Conservation (phyloP, 2,888 invertebrate species). For the Hemaris fuciformis region DNA sequence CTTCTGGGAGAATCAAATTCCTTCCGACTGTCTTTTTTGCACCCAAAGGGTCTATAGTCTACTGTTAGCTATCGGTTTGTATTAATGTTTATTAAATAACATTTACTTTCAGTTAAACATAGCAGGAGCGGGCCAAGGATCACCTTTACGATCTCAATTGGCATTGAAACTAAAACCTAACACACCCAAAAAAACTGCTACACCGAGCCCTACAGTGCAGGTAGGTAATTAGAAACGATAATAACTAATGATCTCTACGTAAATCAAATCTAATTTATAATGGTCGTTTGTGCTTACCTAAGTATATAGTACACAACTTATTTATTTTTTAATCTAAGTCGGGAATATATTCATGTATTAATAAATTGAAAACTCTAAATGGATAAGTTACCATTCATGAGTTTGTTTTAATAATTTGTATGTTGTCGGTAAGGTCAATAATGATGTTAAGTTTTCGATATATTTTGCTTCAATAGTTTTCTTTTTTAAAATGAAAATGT, state of each 20-base stretch:
- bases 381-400: background rate
- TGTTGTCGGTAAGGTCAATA: too few relatives aligned
- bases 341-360: too few relatives aligned
- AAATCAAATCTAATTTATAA: too few relatives aligned
- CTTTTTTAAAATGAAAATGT: too few relatives aligned
- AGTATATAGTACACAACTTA: too few relatives aligned
- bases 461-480: too few relatives aligned
- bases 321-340: too few relatives aligned
- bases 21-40: background rate
- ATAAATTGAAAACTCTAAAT: background rate
- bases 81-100: constrained; percentile 12
- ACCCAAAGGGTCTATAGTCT: background rate
- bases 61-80: background rate
- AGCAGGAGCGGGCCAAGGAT: constrained; percentile 86
- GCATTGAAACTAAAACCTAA: constrained; percentile 85
- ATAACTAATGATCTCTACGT: too few relatives aligned
- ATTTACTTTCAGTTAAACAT: constrained; percentile 63
- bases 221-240: constrained; percentile 42
- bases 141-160: constrained; percentile 86
- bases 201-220: constrained; percentile 75
- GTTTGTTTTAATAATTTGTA: too few relatives aligned
- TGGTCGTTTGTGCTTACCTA: too few relatives aligned
- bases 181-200: constrained; percentile 74
- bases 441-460: too few relatives aligned
- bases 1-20: too few relatives aligned